Evolutionary conservation across 2,888 invertebrate species (phyloP).

Genomic region (Sthenelais limicola): DNA sequence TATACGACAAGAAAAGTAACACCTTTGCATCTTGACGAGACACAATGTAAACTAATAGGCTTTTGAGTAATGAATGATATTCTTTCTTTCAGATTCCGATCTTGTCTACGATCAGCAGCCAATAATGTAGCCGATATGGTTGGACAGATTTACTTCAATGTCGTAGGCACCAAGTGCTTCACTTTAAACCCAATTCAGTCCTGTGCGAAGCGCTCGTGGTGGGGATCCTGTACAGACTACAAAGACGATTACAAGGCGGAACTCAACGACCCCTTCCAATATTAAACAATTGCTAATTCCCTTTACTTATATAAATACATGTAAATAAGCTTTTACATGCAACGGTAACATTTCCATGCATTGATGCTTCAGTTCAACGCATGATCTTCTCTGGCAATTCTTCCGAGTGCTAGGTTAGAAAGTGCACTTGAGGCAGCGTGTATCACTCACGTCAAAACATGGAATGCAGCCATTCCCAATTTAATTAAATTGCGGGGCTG

Average conservation of each 20-base stretch:
- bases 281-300: conserved; percentile 14
- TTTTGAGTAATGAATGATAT: not conserved
- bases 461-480: too few relatives aligned
- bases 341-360: too few relatives aligned
- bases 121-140: conserved; percentile 74
- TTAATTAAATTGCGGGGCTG: too few relatives aligned
- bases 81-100: conserved; percentile 83
- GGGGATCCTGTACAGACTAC: conserved; percentile 81
- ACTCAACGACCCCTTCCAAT: conserved; percentile 39
- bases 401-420: too few relatives aligned
- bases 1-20: too few relatives aligned
- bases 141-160: conserved; percentile 93
- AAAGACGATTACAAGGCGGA: conserved; percentile 68
- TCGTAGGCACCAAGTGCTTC: conserved; percentile 95
- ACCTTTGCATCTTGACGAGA: not conserved
- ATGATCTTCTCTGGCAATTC: too few relatives aligned
- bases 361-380: too few relatives aligned
- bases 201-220: conserved; percentile 85
- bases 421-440: too few relatives aligned
- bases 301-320: too few relatives aligned
- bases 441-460: too few relatives aligned
- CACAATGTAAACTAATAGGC: not conserved
- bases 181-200: conserved; percentile 84
- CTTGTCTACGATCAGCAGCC: conserved; percentile 89
- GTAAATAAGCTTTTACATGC: too few relatives aligned